Evolutionary conservation across 92 coral and sea anemone genomes (phyloP), one percentile per base, ranked within the genome.

Genomic region (Palythoa heliodiscus): DNA sequence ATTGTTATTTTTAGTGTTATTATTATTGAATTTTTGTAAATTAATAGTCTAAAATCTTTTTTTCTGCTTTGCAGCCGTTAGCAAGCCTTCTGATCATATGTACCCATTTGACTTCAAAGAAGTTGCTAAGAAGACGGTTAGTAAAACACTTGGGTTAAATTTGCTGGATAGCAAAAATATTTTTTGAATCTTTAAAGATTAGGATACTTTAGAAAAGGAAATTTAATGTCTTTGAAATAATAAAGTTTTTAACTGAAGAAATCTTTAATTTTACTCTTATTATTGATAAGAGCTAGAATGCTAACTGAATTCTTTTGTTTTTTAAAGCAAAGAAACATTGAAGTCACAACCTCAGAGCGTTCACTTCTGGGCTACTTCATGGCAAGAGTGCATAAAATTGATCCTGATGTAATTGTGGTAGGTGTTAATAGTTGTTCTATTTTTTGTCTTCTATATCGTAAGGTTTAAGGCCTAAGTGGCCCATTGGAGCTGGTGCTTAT

Each of bases 381-480:
- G 89, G 98, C 99, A n/a, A 96, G 92, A 93, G 89, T 96, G 43
- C 98, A 94, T 83, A 94, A 92, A 71, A 92, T 94, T 50, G 99
- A 96, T 43, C 99, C 99, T 7, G 99, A 96, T 83, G 97, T 96
- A 2, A 63, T 96, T 11, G 99, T 96, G 97, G 99, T 96, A 86
- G 77, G 98, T 88, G 38, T 11, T 64, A 20, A 16, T 17, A 7
- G 47, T 43, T 43, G 50, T 43, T 43, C 50, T 43, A 43, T 43
- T 43, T 43, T 43, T 43, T 43, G 50, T 7, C 6, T 43, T 43
- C 9, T 43, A 43, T 43, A 43, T 3, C 4, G 50, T 43, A 43
- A 43, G 50, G 35, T 29, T 43, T 43, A 43, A 1, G 1, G 35
- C 35, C 35, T 29, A 29, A 29, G 35, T 29, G 35, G 35, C 35